Evolutionary conservation across 2,113 vertebrate species (phyloP).

Genomic region (Hyla sarda): DNA sequence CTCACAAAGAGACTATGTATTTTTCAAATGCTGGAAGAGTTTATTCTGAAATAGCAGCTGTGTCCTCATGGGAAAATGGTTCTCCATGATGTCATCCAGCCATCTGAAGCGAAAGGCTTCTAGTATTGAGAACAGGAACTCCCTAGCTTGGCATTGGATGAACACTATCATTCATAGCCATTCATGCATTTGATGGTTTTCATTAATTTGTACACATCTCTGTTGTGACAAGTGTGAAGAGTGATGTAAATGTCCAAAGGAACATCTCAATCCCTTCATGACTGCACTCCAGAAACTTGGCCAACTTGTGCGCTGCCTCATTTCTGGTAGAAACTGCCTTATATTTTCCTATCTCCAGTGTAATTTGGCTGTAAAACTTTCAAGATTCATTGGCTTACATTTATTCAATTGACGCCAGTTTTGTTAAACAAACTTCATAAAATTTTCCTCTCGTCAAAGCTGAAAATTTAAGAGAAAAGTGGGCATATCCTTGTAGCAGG

Average conservation of each 20-base stretch:
- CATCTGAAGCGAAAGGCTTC: background rate
- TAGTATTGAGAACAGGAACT: conserved; percentile 26
- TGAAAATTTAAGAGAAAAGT: background rate
- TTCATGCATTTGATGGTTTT: background rate
- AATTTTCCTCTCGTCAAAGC: background rate
- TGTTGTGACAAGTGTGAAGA: background rate
- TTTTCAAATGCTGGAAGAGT: background rate
- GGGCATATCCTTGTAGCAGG: background rate
- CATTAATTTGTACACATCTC: background rate
- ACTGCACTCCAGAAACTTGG: background rate
- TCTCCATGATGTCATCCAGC: conserved; percentile 27
- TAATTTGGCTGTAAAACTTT: background rate
- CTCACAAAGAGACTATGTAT: background rate
- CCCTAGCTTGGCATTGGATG: background rate
- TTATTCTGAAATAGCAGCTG: conserved; percentile 34
- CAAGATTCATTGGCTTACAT: background rate
- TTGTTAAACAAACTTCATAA: background rate
- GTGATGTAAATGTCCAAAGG: background rate
- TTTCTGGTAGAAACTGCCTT: background rate
- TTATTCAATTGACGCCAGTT: background rate
- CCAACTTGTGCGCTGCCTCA: background rate
- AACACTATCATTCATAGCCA: conserved; percentile 24
- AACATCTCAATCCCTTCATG: background rate
- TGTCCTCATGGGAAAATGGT: conserved; percentile 21
- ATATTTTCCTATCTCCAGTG: background rate